Evolutionary conservation across 2,888 invertebrate species (phyloP), one percentile per base, ranked within the genome.

Genomic region (Dryadula phaetusa): DNA sequence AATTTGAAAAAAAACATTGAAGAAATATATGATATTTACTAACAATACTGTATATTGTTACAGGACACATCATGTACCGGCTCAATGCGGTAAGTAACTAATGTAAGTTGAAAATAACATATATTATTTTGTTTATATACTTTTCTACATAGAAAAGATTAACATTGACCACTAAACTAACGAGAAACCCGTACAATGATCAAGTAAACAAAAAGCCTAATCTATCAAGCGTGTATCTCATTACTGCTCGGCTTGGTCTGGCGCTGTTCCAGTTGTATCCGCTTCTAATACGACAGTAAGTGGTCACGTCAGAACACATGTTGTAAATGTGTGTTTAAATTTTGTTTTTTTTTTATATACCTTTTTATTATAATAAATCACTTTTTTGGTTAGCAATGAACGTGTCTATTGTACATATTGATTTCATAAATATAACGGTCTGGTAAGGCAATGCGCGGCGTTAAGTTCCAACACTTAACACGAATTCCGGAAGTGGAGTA

Each of bases 171-270:
- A 52, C 52, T 52, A 52, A 52, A 52, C 52, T 52, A 52, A 52
- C 28, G 28, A 52, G 52, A 28, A 28, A 28, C 8, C 16, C 52
- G 52, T 52, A 62, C 62, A 62, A 62, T 52, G 25, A 18, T 28
- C 37, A 42, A 53, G 64, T 34, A 34, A 44, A 64, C 22, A 46
- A 64, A 54, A 34, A 46, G 44, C 22, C 34, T 46, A 64, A 64
- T 56, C 56, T 40, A 56, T 56, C 56, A 64, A 54, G 54, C 53
- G 64, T 40, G 64, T 64, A 56, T 64, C 64, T 64, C 64, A 64
- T 64, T 64, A 54, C 64, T 44, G 67, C 52, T 63, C 62, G 42
- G 54, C 61, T 61, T 44, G 49, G 56, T 44, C 56, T 70, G 70
- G 70, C 64, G 14, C 6, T 12, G 4, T 49, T 67, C 70, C 70